Conservation (phyloP, 2,797 vertebrate species). For the Fistularia commersonii region DNA sequence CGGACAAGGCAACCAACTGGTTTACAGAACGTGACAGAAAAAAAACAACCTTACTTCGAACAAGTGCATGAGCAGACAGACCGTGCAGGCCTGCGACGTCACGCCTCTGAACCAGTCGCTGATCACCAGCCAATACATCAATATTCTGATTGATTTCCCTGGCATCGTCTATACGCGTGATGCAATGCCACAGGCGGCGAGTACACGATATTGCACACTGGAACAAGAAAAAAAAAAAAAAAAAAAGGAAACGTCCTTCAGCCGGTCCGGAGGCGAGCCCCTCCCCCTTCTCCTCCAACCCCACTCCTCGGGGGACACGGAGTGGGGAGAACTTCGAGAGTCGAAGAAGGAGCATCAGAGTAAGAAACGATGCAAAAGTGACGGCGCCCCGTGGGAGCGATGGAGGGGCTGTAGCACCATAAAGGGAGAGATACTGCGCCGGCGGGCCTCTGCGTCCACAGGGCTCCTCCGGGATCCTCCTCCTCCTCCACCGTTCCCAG, state of each 20-base stretch:
- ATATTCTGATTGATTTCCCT: slow-evolving; percentile 54
- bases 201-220: slow-evolving; percentile 80
- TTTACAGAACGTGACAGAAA: slow-evolving; percentile 57
- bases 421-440: slow-evolving; percentile 70
- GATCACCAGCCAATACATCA: slow-evolving; percentile 65
- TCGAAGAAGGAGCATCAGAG: slow-evolving; percentile 46
- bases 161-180: slow-evolving; percentile 69
- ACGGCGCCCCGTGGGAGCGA: slow-evolving; percentile 48
- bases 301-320: slow-evolving; percentile 53
- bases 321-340: slow-evolving; percentile 36
- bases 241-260: slow-evolving; percentile 68
- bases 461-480: slow-evolving; percentile 14
- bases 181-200: slow-evolving; percentile 69
- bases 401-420: slow-evolving; percentile 77
- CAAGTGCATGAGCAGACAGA: too few species aligned
- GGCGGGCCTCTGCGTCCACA: slow-evolving; percentile 62
- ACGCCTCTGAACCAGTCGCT: slow-evolving; percentile 64
- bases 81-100: slow-evolving; percentile 55
- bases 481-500: slow-evolving; percentile 2
- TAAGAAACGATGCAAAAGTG: slow-evolving; percentile 64
- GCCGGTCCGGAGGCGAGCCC: too few species aligned
- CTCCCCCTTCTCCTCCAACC: too few species aligned
- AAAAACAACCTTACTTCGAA: slow-evolving; percentile 69
- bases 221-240: too few species aligned
- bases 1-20: slow-evolving; percentile 57